phyloP scores from a whole-genome alignment of 1,140 invertebrate genomes.

The Oscheius sp. region DNA sequence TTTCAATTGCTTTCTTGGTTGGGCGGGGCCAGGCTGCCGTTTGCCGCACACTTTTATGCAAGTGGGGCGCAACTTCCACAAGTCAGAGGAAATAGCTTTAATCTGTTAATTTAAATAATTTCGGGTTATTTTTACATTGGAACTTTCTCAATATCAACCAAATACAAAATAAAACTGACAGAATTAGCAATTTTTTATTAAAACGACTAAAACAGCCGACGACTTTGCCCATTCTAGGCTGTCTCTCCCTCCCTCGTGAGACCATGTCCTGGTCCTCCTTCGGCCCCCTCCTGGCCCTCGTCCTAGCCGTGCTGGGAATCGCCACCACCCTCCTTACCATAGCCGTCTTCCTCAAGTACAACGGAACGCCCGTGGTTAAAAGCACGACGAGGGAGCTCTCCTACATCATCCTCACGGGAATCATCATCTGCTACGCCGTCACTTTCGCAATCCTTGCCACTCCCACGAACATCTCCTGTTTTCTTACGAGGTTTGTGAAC shows the following conservation, averaged over 20 bases:
- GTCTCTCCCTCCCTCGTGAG: slow-evolving; percentile 44
- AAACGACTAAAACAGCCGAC: too few species aligned
- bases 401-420: slow-evolving; percentile 72
- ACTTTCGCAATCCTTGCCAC: slow-evolving; percentile 74
- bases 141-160: slow-evolving; percentile 8
- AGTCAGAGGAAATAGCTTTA: too few species aligned
- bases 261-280: slow-evolving; percentile 68
- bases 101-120: too few species aligned
- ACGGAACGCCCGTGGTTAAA: slow-evolving; percentile 73
- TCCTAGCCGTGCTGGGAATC: slow-evolving; percentile 68
- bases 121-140: too few species aligned
- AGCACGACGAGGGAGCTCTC: slow-evolving; percentile 70
- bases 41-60: too few species aligned
- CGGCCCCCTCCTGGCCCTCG: slow-evolving; percentile 68
- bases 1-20: too few species aligned
- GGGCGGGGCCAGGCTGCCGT: too few species aligned
- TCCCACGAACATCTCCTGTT: slow-evolving; percentile 63
- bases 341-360: slow-evolving; percentile 69
- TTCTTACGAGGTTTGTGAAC: slow-evolving; percentile 5
- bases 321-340: slow-evolving; percentile 68
- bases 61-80: too few species aligned
- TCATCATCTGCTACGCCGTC: slow-evolving; percentile 66
- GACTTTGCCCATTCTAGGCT: slow-evolving; percentile 39
- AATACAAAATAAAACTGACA: too few species aligned
- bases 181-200: too few species aligned